Base-by-base conservation (phyloP, 2,888 invertebrate genomes). In the Oasisia sp. region DNA sequence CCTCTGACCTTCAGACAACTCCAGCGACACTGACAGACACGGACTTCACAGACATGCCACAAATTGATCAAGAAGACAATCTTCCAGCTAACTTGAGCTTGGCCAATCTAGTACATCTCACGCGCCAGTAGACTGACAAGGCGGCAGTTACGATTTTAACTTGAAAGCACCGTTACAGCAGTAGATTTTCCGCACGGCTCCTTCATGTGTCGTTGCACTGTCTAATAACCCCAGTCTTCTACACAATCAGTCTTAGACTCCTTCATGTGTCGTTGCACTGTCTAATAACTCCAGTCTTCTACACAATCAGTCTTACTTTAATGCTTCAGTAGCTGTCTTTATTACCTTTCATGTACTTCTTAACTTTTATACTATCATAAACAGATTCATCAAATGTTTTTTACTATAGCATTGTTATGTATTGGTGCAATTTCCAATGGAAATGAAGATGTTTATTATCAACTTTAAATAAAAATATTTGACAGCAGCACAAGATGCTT, bases 51-150 rank as follows among this genome's bases (percentile, higher is more conserved):
- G n/a, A 74, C 5, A n/a, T 27, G 27, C 74, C 74, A 27, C 74
- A 74, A 74, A 3, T 27, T 74, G 74, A 74, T 74, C 74, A 74
- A 27, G 74, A 74, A 74, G 7, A 74, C 74, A 74, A 74, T 74
- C 27, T 74, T 74, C 74, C 74, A 74, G 74, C 74, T 74, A 74
- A 74, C 74, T 74, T 74, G 74, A 74, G 74, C 74, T 74, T 74
- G 74, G 74, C 74, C 74, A 74, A 74, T 74, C 74, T 74, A 50
- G 50, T 50, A 74, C 74, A 14, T 74, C 74, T 74, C 27, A 74
- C 1, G 74, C 19, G 2, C 74, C 27, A 27, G 19, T n/a, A 27
- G 7, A 74, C 74, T 74, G 7, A 74, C 74, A 27, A 74, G 27
- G 19, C 27, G 27, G 74, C 74, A 74, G 27, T 74, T 74, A 74